These are phyloP conservation scores for Balaeniceps rex DNA, from an alignment of 2,113 vertebrate species.

Conservation along the genomic window DNA sequence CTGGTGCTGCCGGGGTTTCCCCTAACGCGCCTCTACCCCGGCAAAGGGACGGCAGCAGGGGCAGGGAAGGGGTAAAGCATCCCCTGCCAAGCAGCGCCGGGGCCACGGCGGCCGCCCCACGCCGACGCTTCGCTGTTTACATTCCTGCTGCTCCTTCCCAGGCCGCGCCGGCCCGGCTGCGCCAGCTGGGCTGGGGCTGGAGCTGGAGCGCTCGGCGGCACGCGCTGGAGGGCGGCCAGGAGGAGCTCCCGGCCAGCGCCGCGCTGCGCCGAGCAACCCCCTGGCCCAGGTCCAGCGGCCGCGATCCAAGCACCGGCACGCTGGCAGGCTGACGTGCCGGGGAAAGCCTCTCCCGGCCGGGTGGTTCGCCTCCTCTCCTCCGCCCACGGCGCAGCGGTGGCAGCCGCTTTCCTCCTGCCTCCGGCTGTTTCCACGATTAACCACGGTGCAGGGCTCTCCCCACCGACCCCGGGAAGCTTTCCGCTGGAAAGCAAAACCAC, in stretches of 20 bases:
- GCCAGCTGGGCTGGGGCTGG: not conserved
- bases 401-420: not conserved
- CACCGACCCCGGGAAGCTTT: fast-evolving
- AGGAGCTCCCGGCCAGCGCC: constrained; percentile 31
- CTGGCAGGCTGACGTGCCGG: not conserved
- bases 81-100: not conserved
- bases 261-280: not conserved
- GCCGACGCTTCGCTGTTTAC: constrained; percentile 9
- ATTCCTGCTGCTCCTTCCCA: constrained; percentile 47
- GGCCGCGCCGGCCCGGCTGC: not conserved
- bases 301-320: not conserved
- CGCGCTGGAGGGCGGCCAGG: constrained; percentile 43
- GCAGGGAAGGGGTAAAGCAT: not conserved
- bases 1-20: not conserved
- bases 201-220: not conserved
- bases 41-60: not conserved
- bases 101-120: not conserved
- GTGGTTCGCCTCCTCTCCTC: not conserved
- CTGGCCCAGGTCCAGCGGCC: constrained; percentile 45
- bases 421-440: not conserved
- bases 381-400: not conserved
- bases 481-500: fast-evolving
- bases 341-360: constrained; percentile 14
- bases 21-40: not conserved
- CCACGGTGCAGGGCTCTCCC: not conserved